These are phyloP conservation scores for Flexamia atlantica DNA, from an alignment of 2,888 invertebrate genomes.

Conservation along the genomic window DNA sequence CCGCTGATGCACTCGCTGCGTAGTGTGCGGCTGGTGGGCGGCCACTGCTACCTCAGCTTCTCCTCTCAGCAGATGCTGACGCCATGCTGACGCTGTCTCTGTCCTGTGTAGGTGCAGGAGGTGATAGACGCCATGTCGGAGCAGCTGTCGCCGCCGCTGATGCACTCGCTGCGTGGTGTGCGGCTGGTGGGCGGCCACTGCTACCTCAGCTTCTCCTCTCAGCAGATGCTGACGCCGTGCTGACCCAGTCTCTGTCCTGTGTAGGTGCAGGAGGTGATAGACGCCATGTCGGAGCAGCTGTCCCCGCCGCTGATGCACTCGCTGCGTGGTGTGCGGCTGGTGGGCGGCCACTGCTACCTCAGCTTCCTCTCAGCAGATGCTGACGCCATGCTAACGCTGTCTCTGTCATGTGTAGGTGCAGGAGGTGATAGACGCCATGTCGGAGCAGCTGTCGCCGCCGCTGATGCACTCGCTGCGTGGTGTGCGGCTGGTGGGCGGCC, in stretches of 20 bases:
- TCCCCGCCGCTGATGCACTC: constrained; percentile 71
- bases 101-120: constrained; percentile 68
- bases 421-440: constrained; percentile 73
- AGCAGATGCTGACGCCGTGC: constrained; percentile 71
- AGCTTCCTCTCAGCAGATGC: constrained; percentile 71
- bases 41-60: constrained; percentile 73
- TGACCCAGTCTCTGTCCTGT: constrained; percentile 69
- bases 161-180: constrained; percentile 72
- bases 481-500: constrained; percentile 72
- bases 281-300: constrained; percentile 72
- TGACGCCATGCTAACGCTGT: constrained; percentile 70
- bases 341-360: constrained; percentile 72
- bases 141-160: constrained; percentile 72
- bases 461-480: constrained; percentile 72
- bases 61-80: constrained; percentile 70
- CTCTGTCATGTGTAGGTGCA: constrained; percentile 71
- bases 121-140: constrained; percentile 72
- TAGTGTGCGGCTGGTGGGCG: constrained; percentile 72
- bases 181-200: constrained; percentile 72
- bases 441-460: constrained; percentile 71
- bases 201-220: constrained; percentile 72
- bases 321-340: constrained; percentile 73
- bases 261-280: too few species aligned
- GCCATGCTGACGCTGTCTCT: constrained; percentile 70
- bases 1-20: constrained; percentile 71